phyloP scores from a whole-genome alignment of 2,113 vertebrate genomes.

The Laticauda laticaudata region DNA sequence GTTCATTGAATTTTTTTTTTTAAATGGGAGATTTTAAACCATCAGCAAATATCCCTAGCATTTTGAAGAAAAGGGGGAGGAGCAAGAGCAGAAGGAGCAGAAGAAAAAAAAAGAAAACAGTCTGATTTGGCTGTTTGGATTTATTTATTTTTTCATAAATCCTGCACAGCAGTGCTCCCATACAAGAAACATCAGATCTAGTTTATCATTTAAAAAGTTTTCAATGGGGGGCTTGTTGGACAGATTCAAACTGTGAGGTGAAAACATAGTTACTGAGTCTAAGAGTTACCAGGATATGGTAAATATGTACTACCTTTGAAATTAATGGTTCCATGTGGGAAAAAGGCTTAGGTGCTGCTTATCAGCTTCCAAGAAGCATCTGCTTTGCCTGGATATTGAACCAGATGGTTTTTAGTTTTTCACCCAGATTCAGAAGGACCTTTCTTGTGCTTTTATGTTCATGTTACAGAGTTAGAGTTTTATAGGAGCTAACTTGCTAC shows the following conservation, averaged over 20 bases:
- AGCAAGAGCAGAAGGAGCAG: neutral
- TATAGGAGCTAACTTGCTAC: constrained; percentile 47
- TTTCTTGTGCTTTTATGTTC: neutral
- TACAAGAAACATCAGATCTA: neutral
- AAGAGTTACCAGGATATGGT: neutral
- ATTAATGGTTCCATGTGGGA: neutral
- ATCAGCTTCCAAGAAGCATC: neutral
- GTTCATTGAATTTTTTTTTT: neutral
- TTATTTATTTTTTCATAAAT: neutral
- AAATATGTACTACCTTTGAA: neutral
- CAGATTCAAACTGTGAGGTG: neutral
- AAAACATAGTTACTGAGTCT: neutral
- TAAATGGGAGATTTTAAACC: neutral
- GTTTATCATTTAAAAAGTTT: neutral
- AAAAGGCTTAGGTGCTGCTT: neutral
- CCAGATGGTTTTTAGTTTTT: neutral
- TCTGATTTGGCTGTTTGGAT: neutral
- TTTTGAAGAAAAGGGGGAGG: neutral
- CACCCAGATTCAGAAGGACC: neutral
- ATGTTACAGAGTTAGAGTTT: neutral
- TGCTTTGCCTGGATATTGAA: neutral
- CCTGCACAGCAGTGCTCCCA: neutral
- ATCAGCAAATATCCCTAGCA: neutral
- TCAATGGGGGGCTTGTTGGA: neutral
- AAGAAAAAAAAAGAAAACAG: neutral